Evolutionary conservation across 2,113 vertebrate genomes (phyloP).

Genomic region (Coturnix japonica): DNA sequence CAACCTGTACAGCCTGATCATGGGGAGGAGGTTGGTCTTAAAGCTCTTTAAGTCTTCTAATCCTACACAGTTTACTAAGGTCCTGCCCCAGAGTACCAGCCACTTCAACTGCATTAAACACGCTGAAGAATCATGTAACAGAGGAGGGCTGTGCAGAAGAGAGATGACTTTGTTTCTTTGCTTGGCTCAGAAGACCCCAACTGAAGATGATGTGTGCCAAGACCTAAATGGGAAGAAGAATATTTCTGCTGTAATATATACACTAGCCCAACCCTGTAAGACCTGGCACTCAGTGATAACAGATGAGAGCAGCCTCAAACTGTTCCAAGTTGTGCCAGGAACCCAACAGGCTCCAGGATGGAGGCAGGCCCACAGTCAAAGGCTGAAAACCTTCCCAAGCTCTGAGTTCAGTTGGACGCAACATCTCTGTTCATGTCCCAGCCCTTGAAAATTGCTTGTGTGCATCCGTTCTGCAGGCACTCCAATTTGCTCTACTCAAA

Average conservation of each 20-base stretch:
- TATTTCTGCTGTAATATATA: not conserved
- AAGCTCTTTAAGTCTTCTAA: not conserved
- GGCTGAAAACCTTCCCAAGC: not conserved
- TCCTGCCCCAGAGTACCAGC: not conserved
- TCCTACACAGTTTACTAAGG: not conserved
- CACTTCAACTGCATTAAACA: not conserved
- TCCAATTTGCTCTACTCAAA: not conserved
- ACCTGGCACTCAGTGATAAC: not conserved
- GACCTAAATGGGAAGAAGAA: not conserved
- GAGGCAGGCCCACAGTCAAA: not conserved
- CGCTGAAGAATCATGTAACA: not conserved
- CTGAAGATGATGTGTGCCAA: not conserved
- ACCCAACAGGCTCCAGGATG: not conserved
- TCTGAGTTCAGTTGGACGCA: not conserved
- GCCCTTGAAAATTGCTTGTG: not conserved
- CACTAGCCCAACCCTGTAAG: not conserved
- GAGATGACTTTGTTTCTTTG: not conserved
- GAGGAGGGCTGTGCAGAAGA: not conserved
- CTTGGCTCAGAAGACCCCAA: not conserved
- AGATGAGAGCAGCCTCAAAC: not conserved
- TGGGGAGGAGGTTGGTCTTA: not conserved
- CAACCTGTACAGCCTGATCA: not conserved
- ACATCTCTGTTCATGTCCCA: not conserved
- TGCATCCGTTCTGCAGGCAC: not conserved
- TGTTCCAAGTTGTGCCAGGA: not conserved